A percentile compares a stretch with the other conserved stretches of the same genome.
Evolutionary conservation across 23 tunicate genomes (phyloP).

Genomic region (Diplosoma virens): DNA sequence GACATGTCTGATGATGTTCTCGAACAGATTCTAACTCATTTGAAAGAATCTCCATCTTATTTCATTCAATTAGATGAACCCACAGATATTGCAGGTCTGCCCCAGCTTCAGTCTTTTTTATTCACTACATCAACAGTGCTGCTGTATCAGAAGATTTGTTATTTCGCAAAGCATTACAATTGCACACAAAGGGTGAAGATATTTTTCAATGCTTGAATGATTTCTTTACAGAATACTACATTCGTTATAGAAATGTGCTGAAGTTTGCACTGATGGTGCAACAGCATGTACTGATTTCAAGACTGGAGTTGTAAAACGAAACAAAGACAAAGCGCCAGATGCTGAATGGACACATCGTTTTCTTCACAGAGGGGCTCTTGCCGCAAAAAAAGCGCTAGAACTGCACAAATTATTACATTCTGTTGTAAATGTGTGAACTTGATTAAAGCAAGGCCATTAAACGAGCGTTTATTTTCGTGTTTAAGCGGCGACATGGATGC

Average conservation of each 20-base stretch:
- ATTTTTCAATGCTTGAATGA: no score
- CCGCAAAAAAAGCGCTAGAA: neutral
- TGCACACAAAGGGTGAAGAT: constrained; percentile 7
- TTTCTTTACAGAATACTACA: constrained; percentile 2
- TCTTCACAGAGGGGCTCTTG: no score
- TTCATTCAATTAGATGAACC: no score
- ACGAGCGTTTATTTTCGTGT: constrained; percentile 1
- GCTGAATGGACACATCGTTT: no score
- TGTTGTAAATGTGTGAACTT: constrained; percentile 17
- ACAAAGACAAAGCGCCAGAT: no score
- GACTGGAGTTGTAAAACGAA: constrained; percentile 2
- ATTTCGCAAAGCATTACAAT: neutral
- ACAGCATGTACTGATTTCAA: constrained; percentile 13
- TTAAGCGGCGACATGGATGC: neutral
- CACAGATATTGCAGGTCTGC: no score
- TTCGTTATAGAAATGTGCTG: constrained; percentile 2
- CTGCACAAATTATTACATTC: neutral
- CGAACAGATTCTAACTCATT: constrained; percentile 5
- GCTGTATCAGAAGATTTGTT: no score
- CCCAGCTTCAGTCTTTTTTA: neutral
- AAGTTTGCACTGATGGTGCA: constrained; percentile 10
- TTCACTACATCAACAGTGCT: constrained; percentile 1
- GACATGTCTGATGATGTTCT: constrained; percentile 18
- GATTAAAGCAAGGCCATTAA: constrained; percentile 10
- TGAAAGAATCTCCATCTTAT: no score